phyloP scores from a whole-genome alignment of 2,797 vertebrate genomes.

The Phrynocephalus vlangalii region DNA sequence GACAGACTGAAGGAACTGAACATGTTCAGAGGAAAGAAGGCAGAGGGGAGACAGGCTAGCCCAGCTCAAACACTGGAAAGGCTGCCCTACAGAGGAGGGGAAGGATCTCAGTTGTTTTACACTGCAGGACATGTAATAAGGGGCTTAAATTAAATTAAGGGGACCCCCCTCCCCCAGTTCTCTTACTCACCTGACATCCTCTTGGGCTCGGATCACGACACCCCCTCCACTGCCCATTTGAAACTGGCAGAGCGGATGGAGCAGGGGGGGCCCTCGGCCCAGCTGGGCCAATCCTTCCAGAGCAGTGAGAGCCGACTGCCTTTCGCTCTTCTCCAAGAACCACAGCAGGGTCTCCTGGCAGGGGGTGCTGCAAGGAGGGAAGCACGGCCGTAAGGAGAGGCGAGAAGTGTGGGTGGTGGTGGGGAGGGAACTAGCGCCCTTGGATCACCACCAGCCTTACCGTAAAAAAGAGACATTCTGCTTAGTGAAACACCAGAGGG shows the following conservation, averaged over 20 bases:
- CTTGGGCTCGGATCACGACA: conserved; percentile 71
- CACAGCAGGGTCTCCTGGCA: conserved; percentile 92
- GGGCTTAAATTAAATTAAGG: too few species aligned
- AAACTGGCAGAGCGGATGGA: conserved; percentile 80
- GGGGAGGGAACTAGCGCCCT: too few species aligned
- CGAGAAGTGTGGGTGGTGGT: too few species aligned
- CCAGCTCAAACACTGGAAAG: too few species aligned
- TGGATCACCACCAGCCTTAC: conserved; percentile 73
- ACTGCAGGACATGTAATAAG: too few species aligned
- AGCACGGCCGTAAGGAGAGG: neutral
- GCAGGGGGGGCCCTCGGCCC: conserved; percentile 49
- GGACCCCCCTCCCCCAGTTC: neutral
- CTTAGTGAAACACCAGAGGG: conserved; percentile 90
- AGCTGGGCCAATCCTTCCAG: conserved; percentile 84
- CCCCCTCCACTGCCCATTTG: conserved; percentile 84
- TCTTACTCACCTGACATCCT: conserved; percentile 79
- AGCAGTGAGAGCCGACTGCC: conserved; percentile 65
- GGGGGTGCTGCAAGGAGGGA: conserved; percentile 77
- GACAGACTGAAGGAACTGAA: too few species aligned
- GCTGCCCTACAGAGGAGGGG: too few species aligned
- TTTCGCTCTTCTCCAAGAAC: conserved; percentile 84
- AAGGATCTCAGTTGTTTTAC: too few species aligned
- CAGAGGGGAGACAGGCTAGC: too few species aligned
- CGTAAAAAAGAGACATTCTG: conserved; percentile 90
- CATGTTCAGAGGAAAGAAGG: too few species aligned